A percentile compares a stretch with the other conserved stretches of the same genome.
phyloP scores from a whole-genome alignment of 2,113 vertebrate genomes.

The Ariopsis seemanni region DNA sequence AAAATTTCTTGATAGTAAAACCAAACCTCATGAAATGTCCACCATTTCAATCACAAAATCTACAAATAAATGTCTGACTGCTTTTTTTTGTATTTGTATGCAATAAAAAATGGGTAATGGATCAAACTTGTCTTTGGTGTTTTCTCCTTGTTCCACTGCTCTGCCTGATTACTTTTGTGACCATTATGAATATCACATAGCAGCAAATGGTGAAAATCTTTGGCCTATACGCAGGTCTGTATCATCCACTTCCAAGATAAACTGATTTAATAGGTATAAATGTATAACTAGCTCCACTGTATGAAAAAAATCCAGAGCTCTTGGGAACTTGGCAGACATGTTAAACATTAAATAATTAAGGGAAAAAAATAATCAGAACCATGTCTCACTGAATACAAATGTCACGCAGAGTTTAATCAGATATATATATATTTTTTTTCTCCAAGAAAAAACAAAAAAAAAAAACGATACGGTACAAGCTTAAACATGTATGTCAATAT shows the following conservation, averaged over 20 bases:
- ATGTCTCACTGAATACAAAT: background rate
- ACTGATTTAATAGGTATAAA: background rate
- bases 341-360: background rate
- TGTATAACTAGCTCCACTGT: background rate
- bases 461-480: background rate
- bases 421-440: no score
- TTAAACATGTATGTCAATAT: background rate
- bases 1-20: background rate
- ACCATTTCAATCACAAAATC: conserved; percentile 56
- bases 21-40: conserved; percentile 52
- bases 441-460: background rate
- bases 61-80: background rate
- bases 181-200: background rate
- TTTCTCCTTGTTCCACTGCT: background rate
- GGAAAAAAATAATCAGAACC: no score
- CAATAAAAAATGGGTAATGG: conserved; percentile 46
- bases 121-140: background rate
- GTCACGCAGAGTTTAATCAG: background rate
- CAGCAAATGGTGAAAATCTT: background rate
- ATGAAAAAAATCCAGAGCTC: background rate
- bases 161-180: background rate
- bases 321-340: background rate
- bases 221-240: background rate
- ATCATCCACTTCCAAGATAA: background rate
- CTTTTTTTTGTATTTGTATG: conserved; percentile 23